These are phyloP conservation scores for Hestina assimilis DNA, from an alignment of 1,140 invertebrate genomes.

Conservation along the genomic window DNA sequence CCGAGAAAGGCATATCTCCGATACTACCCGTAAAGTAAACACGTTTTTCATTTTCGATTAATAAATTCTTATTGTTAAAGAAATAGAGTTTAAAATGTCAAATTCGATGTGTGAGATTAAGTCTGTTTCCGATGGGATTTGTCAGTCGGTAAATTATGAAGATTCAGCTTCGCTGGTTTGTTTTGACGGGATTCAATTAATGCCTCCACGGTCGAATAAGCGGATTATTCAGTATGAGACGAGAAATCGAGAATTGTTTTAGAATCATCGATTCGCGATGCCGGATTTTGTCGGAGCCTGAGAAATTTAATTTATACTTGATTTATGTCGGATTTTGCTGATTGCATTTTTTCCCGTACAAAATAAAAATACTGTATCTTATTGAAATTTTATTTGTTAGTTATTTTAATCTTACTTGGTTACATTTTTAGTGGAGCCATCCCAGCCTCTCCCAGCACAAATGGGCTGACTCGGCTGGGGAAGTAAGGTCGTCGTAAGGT, in stretches of 20 bases:
- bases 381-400: background rate
- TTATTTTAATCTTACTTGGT: background rate
- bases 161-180: constrained; percentile 37
- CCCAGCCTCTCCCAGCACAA: no score
- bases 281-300: constrained; percentile 3
- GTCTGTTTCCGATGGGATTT: constrained; percentile 38
- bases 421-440: no score
- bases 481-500: no score
- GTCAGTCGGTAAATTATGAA: constrained; percentile 54
- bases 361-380: background rate
- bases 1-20: constrained; percentile 9
- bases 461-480: no score
- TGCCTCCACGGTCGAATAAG: constrained; percentile 41
- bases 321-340: constrained; percentile 1
- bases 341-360: background rate
- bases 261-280: constrained; percentile 28
- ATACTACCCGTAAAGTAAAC: constrained; percentile 8
- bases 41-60: background rate
- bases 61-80: background rate
- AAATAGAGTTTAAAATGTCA: background rate
- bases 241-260: constrained; percentile 27
- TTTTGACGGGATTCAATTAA: constrained; percentile 61
- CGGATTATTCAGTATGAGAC: constrained; percentile 41
- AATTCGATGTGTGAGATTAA: background rate
- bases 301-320: constrained; percentile 1